Percentiles rank a stretch among this genome's conserved stretches.
Evolutionary conservation across 2,888 invertebrate species (phyloP).

Genomic region (Boloria euphrosyne): DNA sequence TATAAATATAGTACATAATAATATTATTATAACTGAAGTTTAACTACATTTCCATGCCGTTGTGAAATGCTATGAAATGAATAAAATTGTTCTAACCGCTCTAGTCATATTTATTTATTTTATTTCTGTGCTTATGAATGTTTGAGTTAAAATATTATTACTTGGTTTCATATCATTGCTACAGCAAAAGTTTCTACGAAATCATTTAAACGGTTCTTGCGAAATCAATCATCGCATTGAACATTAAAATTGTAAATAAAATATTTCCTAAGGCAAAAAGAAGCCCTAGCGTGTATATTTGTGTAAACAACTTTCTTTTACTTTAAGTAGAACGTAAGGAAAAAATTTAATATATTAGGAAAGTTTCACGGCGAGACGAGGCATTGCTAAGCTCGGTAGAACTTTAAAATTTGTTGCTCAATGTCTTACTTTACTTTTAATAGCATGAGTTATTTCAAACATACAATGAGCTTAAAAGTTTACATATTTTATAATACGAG

Average conservation of each 20-base stretch:
- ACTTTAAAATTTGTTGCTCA: conserved; percentile 64
- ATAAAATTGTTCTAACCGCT: not conserved
- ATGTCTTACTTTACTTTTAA: conserved; percentile 52
- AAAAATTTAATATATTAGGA: conserved; percentile 70
- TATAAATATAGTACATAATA: too few species aligned
- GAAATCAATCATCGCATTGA: too few species aligned
- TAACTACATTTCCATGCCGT: conserved; percentile 10
- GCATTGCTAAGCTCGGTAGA: conserved; percentile 47
- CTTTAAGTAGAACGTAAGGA: conserved; percentile 58
- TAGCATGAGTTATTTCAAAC: conserved; percentile 5
- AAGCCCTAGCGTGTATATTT: conserved; percentile 2
- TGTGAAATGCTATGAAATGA: not conserved
- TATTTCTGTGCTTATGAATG: too few species aligned
- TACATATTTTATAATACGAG: not conserved
- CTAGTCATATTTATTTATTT: not conserved
- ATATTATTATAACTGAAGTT: conserved; percentile 16
- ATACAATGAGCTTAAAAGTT: not conserved
- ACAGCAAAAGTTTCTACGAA: too few species aligned
- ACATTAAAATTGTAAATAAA: not conserved
- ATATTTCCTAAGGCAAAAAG: not conserved
- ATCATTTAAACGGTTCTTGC: too few species aligned
- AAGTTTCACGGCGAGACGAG: conserved; percentile 56
- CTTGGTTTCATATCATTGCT: not conserved
- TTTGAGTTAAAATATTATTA: not conserved
- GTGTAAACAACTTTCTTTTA: conserved; percentile 48